A percentile compares a stretch with the other conserved stretches of the same genome.
These are phyloP conservation scores for Paramacrobiotus metropolitanus DNA, from an alignment of 1,140 invertebrate genomes.

Conservation along the genomic window DNA sequence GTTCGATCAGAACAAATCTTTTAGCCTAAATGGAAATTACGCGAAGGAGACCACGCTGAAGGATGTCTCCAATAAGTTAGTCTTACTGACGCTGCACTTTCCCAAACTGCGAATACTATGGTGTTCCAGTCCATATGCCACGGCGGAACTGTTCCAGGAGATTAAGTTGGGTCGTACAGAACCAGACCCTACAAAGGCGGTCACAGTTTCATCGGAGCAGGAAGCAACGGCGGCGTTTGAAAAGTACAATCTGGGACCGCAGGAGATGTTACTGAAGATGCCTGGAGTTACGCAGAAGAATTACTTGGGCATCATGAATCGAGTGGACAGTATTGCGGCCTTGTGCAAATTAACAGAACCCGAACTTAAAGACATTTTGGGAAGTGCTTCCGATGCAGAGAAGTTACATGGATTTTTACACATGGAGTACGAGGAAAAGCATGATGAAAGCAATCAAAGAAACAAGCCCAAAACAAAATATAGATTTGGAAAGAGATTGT, in stretches of 20 bases:
- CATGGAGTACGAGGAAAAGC: slow-evolving; percentile 13
- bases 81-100: slow-evolving; percentile 81
- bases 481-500: not conserved
- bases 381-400: slow-evolving; percentile 26
- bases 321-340: slow-evolving; percentile 34
- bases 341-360: slow-evolving; percentile 30
- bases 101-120: slow-evolving; percentile 71
- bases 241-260: slow-evolving; percentile 41
- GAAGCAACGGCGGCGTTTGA: slow-evolving; percentile 23
- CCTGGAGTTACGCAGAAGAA: slow-evolving; percentile 75
- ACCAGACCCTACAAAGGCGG: slow-evolving; percentile 12
- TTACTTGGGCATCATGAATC: slow-evolving; percentile 46
- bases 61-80: slow-evolving; percentile 24
- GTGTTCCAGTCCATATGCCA: slow-evolving; percentile 81
- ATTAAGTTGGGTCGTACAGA: slow-evolving; percentile 25
- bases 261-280: slow-evolving; percentile 66
- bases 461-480: not conserved
- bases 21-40: slow-evolving; percentile 46
- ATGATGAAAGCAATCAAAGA: not conserved
- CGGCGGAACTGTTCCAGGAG: slow-evolving; percentile 72
- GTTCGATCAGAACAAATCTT: slow-evolving; percentile 81
- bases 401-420: slow-evolving; percentile 24
- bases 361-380: slow-evolving; percentile 37
- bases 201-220: slow-evolving; percentile 9
- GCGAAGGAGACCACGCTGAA: slow-evolving; percentile 10